Evolutionary conservation across 2,113 vertebrate genomes (phyloP).

Genomic region (Phalacrocorax aristotelis): DNA sequence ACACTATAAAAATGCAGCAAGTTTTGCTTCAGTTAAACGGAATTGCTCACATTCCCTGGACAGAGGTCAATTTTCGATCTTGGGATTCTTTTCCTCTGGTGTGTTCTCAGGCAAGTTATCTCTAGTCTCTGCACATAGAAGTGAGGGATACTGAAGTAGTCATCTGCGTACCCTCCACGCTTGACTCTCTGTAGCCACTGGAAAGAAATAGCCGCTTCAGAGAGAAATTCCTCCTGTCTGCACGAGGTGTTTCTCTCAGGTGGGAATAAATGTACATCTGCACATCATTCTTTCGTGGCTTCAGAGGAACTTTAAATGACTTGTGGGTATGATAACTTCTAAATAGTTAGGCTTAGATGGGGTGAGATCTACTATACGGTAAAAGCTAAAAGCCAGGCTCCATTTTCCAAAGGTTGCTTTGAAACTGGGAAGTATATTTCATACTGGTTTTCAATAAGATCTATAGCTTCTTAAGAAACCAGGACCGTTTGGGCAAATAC

Average conservation of each 20-base stretch:
- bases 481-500: background rate
- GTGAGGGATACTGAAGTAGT: background rate
- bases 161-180: background rate
- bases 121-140: background rate
- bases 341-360: background rate
- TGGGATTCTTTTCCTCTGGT: background rate
- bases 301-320: background rate
- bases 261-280: background rate
- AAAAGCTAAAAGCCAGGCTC: background rate
- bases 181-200: background rate
- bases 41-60: background rate
- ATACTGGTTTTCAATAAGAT: background rate
- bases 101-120: background rate
- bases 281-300: accelerated
- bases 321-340: background rate
- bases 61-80: background rate
- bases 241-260: accelerated
- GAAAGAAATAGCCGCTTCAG: background rate
- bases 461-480: background rate
- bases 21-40: background rate
- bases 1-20: background rate
- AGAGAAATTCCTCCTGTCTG: background rate
- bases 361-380: background rate
- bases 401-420: background rate
- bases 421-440: background rate